Base-by-base conservation (phyloP, 2,888 invertebrate species). In the Furcula furcula region DNA sequence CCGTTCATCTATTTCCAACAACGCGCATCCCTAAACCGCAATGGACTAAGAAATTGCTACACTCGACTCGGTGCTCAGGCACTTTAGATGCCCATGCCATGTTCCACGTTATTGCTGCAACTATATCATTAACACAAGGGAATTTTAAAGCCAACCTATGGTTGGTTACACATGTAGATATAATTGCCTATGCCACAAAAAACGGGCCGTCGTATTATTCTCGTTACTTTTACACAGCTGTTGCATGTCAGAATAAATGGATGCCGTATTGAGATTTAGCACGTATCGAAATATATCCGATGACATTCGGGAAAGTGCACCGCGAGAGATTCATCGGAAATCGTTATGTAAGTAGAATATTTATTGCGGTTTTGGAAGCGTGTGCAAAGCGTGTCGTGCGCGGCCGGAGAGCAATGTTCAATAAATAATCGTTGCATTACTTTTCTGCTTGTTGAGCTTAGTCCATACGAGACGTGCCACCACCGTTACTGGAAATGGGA, bases 21-120 rank as follows among this genome's bases (percentile, higher is more conserved):
- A 49, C 51, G 55, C 52, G 53, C 65, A 74, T 72, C 75, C 72
- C 74, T 76, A 70, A 75, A 69, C 69, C 67, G 59, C 70, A 60
- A 34, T 77, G n/a, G 76, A 76, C 76, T 74, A 71, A 59, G 59
- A 71, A 73, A 74, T 71, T 65, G 59, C 65, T 59, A 53, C 46
- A 55, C 55, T 61, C 54, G 61, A 55, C 55, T 61, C 54, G 61
- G 54, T 55, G 47, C 53, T 39, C 45, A 45, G 52, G 40, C 55
- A 62, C 55, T 55, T 52, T 65, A 46, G 55, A 47, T 61, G 51
- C 50, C 42, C 52, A 55, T 43, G 36, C 42, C 52, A 55, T 43
- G 36, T 40, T 30, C 47, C 36, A 40, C 58, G 56, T 57, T 55
- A 63, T 60, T 61, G 60, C 49, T 40, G 40, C 55, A 47, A 38